Evolutionary conservation across 1,140 invertebrate species (phyloP).

Genomic region (Heterodera carotae): DNA sequence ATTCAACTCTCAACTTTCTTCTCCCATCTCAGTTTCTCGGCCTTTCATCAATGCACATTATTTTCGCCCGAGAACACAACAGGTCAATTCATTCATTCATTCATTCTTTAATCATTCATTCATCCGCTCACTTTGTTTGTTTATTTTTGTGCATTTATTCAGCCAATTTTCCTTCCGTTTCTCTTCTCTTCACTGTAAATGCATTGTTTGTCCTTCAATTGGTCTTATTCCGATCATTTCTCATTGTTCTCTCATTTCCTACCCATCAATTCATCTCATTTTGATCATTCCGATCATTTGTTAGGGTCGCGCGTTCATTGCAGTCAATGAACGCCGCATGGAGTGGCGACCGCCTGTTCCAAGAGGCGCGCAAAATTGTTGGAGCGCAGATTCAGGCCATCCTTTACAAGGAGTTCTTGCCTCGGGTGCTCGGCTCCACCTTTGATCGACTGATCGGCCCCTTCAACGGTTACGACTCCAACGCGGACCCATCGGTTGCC

Average conservation of each 20-base stretch:
- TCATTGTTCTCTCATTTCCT: not conserved
- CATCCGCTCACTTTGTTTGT: not conserved
- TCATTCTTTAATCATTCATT: not conserved
- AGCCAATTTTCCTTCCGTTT: too few relatives aligned
- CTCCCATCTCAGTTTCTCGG: slow-evolving; percentile 51
- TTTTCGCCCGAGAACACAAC: slow-evolving; percentile 65
- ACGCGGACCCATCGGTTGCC: slow-evolving; percentile 70
- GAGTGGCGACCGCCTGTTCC: slow-evolving; percentile 62
- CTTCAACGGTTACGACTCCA: slow-evolving; percentile 70
- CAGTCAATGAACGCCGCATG: slow-evolving; percentile 51
- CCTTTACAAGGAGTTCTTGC: slow-evolving; percentile 57
- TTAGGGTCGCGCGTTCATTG: slow-evolving; percentile 50
- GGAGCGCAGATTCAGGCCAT: slow-evolving; percentile 66
- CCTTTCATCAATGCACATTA: slow-evolving; percentile 61
- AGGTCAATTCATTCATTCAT: slow-evolving; percentile 34
- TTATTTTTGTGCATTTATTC: too few relatives aligned
- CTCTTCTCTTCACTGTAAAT: too few relatives aligned
- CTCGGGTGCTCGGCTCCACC: slow-evolving; percentile 57
- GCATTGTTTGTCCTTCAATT: too few relatives aligned
- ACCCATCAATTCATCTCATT: not conserved
- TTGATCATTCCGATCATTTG: slow-evolving; percentile 11
- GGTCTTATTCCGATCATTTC: too few relatives aligned
- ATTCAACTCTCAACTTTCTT: not conserved
- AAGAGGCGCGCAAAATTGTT: slow-evolving; percentile 70
- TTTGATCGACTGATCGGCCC: slow-evolving; percentile 66